A percentile compares a stretch with the other conserved stretches of the same genome.
phyloP scores from a whole-genome alignment of 1,140 invertebrate genomes.

The Zaprionus nigranus region DNA sequence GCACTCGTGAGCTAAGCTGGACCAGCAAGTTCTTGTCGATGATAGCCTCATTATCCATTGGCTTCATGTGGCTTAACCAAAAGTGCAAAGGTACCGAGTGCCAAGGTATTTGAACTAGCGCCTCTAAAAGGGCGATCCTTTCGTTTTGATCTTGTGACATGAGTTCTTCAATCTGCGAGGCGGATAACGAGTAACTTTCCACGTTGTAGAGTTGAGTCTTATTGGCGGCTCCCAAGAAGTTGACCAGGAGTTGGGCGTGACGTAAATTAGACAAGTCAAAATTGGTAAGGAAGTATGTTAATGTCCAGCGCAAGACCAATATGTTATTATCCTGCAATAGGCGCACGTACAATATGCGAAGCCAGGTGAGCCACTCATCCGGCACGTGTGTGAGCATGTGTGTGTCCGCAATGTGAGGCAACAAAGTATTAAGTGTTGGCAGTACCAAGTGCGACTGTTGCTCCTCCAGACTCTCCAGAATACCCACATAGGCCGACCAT shows the following conservation, averaged over 20 bases:
- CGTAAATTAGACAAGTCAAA: constrained; percentile 38
- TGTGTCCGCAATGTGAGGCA: constrained; percentile 60
- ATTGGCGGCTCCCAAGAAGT: constrained; percentile 68
- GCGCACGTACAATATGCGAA: constrained; percentile 83
- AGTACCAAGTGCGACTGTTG: constrained; percentile 87
- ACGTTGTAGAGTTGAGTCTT: constrained; percentile 66
- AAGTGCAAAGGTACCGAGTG: constrained; percentile 65
- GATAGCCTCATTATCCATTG: neutral
- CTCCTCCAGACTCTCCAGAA: constrained; percentile 87
- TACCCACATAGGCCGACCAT: constrained; percentile 64
- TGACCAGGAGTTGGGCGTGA: constrained; percentile 30
- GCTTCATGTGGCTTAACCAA: constrained; percentile 48
- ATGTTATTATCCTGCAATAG: constrained; percentile 85
- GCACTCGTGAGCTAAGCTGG: constrained; percentile 54
- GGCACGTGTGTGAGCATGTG: neutral
- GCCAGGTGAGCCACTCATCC: constrained; percentile 73
- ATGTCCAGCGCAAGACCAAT: constrained; percentile 84
- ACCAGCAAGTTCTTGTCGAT: constrained; percentile 47
- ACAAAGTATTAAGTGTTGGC: constrained; percentile 84
- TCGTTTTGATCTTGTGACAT: neutral
- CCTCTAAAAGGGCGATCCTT: constrained; percentile 33
- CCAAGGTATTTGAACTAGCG: constrained; percentile 57
- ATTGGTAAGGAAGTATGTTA: constrained; percentile 65
- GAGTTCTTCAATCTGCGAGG: constrained; percentile 22
- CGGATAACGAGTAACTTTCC: constrained; percentile 45